Evolutionary conservation across 2,797 vertebrate genomes (phyloP).

Genomic region (Lates japonicus): DNA sequence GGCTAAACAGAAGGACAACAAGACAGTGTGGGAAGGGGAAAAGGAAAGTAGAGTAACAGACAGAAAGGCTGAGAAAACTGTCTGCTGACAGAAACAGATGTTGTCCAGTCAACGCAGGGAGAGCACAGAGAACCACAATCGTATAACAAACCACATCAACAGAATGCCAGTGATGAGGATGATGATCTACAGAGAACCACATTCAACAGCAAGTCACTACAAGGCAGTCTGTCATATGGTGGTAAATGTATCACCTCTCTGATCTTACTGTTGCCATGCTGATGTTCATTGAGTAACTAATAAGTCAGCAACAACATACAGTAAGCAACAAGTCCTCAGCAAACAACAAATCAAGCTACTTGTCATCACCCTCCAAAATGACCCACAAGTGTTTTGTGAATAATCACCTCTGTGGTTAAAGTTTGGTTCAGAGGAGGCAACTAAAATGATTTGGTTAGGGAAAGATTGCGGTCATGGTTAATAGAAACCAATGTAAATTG

Average conservation of each 20-base stretch:
- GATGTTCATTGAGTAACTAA: too few species aligned
- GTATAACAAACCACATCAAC: constrained; percentile 25
- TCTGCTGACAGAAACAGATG: constrained; percentile 38
- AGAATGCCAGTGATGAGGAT: constrained; percentile 7
- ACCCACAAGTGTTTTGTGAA: neutral
- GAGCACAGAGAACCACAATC: constrained; percentile 40
- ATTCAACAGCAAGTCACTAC: constrained; percentile 5
- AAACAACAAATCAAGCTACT: too few species aligned
- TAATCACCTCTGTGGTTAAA: neutral
- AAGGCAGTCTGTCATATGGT: neutral
- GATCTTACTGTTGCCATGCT: neutral
- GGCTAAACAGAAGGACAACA: constrained; percentile 30
- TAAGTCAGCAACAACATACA: neutral
- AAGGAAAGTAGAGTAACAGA: neutral
- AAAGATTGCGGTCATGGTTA: neutral
- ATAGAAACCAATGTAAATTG: neutral
- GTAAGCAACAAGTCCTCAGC: neutral
- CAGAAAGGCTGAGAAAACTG: neutral
- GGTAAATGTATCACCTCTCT: neutral
- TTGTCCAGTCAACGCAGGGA: constrained; percentile 43
- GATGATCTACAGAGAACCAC: neutral
- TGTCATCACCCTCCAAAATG: neutral
- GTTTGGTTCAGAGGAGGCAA: neutral
- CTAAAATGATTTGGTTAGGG: neutral
- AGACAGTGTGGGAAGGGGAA: constrained; percentile 47